Evolutionary conservation across 2,113 vertebrate species (phyloP), one percentile per base, ranked within the genome.

Genomic region (Hipposideros armiger): DNA sequence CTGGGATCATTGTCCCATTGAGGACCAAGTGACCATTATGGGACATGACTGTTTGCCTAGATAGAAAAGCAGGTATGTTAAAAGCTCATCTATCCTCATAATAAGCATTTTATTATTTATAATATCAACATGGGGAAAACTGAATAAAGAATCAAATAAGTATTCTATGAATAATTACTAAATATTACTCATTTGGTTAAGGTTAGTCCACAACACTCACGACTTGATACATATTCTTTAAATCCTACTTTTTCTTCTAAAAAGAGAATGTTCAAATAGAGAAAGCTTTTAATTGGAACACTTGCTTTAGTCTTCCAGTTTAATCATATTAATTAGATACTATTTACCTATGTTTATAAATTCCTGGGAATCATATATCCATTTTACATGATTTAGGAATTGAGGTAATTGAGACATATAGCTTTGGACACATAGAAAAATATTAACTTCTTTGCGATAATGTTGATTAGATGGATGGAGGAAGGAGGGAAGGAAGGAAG

Each of bases 111-210:
- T 84, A 47, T 64, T 84, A 47, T 81, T 84, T 64, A 36, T 40
- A 95, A 54, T 70, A 11, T 60, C 36, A 73, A 84, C 13, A 78
- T 73, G 36, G 1, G 30, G 3, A 47, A 95, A 95, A 42, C 1
- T 96, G n/a, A 92, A 20, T 36, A 58, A 92, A 81, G 26, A 73
- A 56, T 88, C 47, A 93, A 85, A 74, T 87, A 58, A 62, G 52
- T 64, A 76, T 42, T 87, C 28, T 30, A 5, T 73, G 22, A 87
- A 73, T 88, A 83, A 32, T 70, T 64, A 78, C 19, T 84, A 84
- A 42, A 88, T 47, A 32, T 50, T 87, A 82, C 40, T 66, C 58
- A 58, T 83, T 72, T 66, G 47, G 15, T 54, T 88, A 78, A 76
- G 2, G 90, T 86, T 81, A 86, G 86, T 86, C 50, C 42, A 54